A percentile compares a stretch with the other conserved stretches of the same genome.
These are phyloP conservation scores for Drosophila sordidula DNA, from an alignment of 2,888 invertebrate species.

Conservation along the genomic window DNA sequence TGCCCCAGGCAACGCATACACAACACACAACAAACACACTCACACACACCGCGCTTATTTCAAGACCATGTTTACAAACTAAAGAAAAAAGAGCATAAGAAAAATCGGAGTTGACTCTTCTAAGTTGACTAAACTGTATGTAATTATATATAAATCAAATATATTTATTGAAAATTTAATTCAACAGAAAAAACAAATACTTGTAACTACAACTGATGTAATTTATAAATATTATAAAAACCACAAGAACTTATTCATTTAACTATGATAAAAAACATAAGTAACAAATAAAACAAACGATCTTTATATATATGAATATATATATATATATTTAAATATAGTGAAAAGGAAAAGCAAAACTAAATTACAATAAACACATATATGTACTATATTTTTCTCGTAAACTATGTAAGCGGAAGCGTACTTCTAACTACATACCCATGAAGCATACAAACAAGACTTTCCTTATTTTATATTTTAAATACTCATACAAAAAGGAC, in stretches of 20 bases:
- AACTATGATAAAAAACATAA: conserved; percentile 39
- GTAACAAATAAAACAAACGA: conserved; percentile 29
- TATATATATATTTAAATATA: conserved; percentile 32
- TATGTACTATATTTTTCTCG: conserved; percentile 76
- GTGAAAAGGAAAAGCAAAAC: conserved; percentile 30
- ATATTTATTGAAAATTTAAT: conserved; percentile 68
- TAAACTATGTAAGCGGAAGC: conserved; percentile 42
- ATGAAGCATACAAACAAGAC: conserved; percentile 29
- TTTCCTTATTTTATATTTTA: conserved; percentile 25
- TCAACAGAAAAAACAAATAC: conserved; percentile 32
- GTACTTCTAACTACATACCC: conserved; percentile 28
- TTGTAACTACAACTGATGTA: conserved; percentile 55
- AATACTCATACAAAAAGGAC: conserved; percentile 34
- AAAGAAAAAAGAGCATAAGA: conserved; percentile 26
- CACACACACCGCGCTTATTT: conserved; percentile 14
- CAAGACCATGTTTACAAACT: conserved; percentile 21
- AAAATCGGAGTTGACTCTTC: conserved; percentile 34
- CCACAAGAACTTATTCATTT: conserved; percentile 51
- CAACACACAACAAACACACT: conserved; percentile 12
- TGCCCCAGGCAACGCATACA: conserved; percentile 18
- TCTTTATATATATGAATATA: conserved; percentile 37
- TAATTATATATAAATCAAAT: conserved; percentile 65
- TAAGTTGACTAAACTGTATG: conserved; percentile 68
- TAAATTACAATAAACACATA: conserved; percentile 32
- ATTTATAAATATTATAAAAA: conserved; percentile 45